Percentiles rank a stretch among this genome's conserved stretches.
phyloP scores from a whole-genome alignment of 1,140 invertebrate genomes.

The Venustaconcha ellipsiformis region DNA sequence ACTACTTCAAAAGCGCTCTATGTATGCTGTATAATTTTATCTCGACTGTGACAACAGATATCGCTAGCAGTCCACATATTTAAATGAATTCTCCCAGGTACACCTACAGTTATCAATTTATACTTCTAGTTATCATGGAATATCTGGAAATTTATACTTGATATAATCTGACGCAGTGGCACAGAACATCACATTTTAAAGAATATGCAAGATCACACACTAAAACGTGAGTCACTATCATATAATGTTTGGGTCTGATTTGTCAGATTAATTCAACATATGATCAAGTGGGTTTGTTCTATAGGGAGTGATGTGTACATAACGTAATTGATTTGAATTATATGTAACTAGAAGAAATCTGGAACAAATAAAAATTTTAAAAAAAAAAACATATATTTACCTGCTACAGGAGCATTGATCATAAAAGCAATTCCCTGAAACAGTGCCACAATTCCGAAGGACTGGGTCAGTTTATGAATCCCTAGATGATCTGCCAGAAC shows the following conservation, averaged over 20 bases:
- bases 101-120: too few relatives aligned
- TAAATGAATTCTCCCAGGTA: too few relatives aligned
- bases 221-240: too few relatives aligned
- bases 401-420: conserved; percentile 53
- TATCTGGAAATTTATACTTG: too few relatives aligned
- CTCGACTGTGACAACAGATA: too few relatives aligned
- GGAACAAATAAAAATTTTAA: too few relatives aligned
- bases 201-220: neutral
- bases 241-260: neutral
- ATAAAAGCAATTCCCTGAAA: conserved; percentile 58
- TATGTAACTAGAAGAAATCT: neutral
- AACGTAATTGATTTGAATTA: neutral
- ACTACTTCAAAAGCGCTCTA: too few relatives aligned
- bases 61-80: too few relatives aligned
- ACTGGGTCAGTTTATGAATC: conserved; percentile 47
- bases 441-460: conserved; percentile 56
- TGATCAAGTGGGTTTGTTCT: neutral
- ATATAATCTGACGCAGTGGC: too few relatives aligned
- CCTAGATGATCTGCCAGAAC: conserved; percentile 56
- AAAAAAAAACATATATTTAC: conserved; percentile 35
- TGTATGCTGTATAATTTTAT: too few relatives aligned
- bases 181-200: too few relatives aligned
- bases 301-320: neutral
- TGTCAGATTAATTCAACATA: neutral
- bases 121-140: too few relatives aligned